Evolutionary conservation across 1,140 invertebrate species (phyloP), one percentile per base, ranked within the genome.

Genomic region (Palaemon carinicauda): DNA sequence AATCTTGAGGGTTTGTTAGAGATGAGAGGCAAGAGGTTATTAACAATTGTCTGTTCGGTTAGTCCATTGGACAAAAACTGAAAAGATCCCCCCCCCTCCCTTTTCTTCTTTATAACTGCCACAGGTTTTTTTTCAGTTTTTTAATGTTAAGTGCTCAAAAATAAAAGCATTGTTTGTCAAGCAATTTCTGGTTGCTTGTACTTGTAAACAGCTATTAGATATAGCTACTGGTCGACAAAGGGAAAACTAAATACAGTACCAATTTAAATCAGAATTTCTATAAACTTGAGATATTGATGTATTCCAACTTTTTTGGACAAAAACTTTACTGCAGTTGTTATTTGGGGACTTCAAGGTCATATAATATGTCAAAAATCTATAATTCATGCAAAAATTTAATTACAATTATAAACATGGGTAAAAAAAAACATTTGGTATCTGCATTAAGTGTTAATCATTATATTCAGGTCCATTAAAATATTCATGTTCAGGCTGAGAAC

Each of bases 81-180:
- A 29, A 75, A 75, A 75, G 29, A 12, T n/a, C n/a, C n/a, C n/a
- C n/a, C n/a, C n/a, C n/a, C n/a, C n/a, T n/a, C n/a, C n/a, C n/a
- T n/a, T n/a, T n/a, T 29, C 50, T 79, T 79, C 50, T 79, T 79
- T 79, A 79, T 51, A 79, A 19, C 75, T 79, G 75, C 75, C 75
- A 79, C 75, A 79, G 51, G 7, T 79, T 79, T 50, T 9, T 79
- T 51, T 52, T 19, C 53, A 27, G 21, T 12, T 19, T 54, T n/a
- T n/a, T n/a, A n/a, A n/a, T 51, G n/a, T 52, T 52, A 29, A 21
- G 41, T 79, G 17, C 51, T 21, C 75, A 14, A 15, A 14, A 29
- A 69, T 10, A n/a, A 69, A 69, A 69, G 9, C 60, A 69, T 9
- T n/a, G 60, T 69, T 69, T 21, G 60, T 69, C 60, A 69, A 69